Base-by-base conservation (phyloP, 2,797 vertebrate genomes). In the Gambelia wislizenii region DNA sequence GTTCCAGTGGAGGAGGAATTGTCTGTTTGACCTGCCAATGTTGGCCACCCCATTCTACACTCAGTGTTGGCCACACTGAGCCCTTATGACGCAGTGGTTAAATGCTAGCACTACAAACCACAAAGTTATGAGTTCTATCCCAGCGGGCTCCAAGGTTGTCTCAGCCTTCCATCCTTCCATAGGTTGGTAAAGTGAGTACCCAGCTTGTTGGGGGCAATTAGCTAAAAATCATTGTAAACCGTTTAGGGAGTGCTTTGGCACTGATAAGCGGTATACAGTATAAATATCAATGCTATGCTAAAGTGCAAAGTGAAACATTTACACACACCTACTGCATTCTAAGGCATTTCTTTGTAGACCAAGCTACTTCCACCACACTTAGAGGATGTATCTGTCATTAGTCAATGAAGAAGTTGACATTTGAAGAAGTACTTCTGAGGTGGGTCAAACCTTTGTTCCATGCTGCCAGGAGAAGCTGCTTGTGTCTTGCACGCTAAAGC, bases 361-460 rank as follows among this genome's bases (percentile, higher is more conserved):
- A 72, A 39, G 39, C 56, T 30, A 49, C 49, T 30, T 79, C 61
- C 44, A 78, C 59, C 61, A 78, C 0, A 18, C 13, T 36, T 54
- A 39, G 27, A 76, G 36, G 20, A 10, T 25, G 6, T n/a, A n/a
- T 7, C 59, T 86, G 25, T 72, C 27, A 61, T 72, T 39, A 56
- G 27, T 20, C 30, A 80, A 44, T 30, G 72, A 36, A 25, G 1
- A 25, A 49, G 78, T 1, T 90, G 89, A 89, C 89, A 85, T 93
- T 86, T 81, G 90, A 80, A 74, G 85, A 85, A 89, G 86, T 92
- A 27, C 69, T 76, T 86, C 80, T 52, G 92, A 85, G 79, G 81
- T 77, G 89, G 89, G 91, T 90, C 89, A 92, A 84, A 56, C 78
- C 39, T 86, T 87, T 89, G 81, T 89, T 82, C 79, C 13, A 22